Evolutionary conservation across 2,113 vertebrate genomes (phyloP).

Genomic region (Centropristis striata): DNA sequence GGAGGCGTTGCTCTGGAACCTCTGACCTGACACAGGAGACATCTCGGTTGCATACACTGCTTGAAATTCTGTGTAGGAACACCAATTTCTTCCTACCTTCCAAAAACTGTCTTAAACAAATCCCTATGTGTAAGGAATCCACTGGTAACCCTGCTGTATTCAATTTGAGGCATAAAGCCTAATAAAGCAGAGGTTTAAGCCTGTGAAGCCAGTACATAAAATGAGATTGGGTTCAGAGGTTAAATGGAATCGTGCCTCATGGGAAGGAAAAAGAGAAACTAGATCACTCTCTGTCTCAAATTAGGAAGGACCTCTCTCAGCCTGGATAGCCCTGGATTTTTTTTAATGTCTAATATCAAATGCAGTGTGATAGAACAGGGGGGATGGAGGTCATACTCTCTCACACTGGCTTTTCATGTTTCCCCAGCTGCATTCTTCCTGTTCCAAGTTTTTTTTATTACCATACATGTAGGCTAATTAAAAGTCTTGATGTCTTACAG

Average conservation of each 20-base stretch:
- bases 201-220: background rate
- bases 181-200: background rate
- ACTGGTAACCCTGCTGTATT: background rate
- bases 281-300: background rate
- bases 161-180: background rate
- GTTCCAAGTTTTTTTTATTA: background rate
- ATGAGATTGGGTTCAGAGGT: background rate
- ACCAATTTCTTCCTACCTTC: background rate
- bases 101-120: constrained; percentile 2
- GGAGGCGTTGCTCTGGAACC: background rate
- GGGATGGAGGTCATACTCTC: background rate
- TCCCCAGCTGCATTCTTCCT: background rate
- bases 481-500: no score
- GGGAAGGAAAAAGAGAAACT: background rate
- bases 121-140: background rate
- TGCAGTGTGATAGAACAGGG: constrained; percentile 8
- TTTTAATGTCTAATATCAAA: constrained; percentile 32
- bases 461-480: no score
- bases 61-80: constrained; percentile 4
- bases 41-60: background rate
- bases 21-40: constrained; percentile 19
- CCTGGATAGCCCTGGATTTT: background rate
- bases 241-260: background rate
- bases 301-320: background rate
- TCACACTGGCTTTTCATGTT: constrained; percentile 5